These are phyloP conservation scores for Uria aalge DNA, from an alignment of 2,113 vertebrate species.

Conservation along the genomic window DNA sequence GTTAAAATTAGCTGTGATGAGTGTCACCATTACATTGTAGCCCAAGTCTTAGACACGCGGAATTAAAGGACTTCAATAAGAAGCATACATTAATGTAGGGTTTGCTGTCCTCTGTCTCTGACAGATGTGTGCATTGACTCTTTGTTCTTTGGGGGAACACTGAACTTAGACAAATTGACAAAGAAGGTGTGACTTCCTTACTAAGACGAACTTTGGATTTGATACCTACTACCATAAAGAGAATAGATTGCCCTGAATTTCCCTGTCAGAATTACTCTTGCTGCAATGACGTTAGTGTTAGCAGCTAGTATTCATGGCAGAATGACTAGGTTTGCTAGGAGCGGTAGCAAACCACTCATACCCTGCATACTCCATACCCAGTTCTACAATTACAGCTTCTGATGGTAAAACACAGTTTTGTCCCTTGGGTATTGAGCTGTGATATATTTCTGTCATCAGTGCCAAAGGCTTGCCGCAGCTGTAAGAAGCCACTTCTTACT, in stretches of 20 bases:
- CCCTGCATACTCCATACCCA: accelerated
- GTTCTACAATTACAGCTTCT: background rate
- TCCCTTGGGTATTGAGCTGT: background rate
- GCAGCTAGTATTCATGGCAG: background rate
- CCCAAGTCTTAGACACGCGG: background rate
- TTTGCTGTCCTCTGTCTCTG: background rate
- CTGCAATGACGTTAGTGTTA: background rate
- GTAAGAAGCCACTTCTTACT: background rate
- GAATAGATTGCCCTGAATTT: background rate
- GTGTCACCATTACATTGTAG: background rate
- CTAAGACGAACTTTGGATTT: background rate
- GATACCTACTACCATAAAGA: background rate
- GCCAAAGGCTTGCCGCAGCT: background rate
- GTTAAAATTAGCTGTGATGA: background rate
- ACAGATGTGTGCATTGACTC: background rate
- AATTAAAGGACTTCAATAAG: background rate
- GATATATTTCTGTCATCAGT: background rate
- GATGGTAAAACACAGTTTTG: background rate
- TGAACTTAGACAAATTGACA: background rate
- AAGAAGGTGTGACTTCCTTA: background rate
- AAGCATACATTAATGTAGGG: background rate
- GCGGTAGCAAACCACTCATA: background rate
- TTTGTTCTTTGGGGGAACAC: background rate
- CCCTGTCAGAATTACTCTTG: background rate
- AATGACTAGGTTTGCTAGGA: background rate